These are phyloP conservation scores for Phalacrocorax carbo DNA, from an alignment of 2,113 vertebrate species.

Conservation along the genomic window DNA sequence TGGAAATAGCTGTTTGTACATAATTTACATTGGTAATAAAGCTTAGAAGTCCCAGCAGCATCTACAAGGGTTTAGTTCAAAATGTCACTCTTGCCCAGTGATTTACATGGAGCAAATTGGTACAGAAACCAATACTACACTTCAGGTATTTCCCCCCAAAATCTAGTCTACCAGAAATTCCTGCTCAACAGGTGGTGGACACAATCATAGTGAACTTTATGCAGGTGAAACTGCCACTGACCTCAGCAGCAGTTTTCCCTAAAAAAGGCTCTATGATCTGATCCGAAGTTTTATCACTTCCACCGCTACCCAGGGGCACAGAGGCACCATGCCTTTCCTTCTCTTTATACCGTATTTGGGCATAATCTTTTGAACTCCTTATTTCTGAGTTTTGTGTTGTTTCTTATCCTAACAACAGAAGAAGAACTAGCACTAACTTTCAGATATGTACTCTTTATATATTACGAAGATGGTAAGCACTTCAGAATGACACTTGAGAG, in stretches of 20 bases:
- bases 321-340: background rate
- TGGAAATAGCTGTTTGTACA: constrained; percentile 59
- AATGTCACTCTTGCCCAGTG: background rate
- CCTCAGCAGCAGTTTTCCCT: background rate
- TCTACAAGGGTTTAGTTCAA: constrained; percentile 36
- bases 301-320: background rate
- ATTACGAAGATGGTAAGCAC: background rate
- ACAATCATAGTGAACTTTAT: background rate
- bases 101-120: background rate
- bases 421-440: background rate
- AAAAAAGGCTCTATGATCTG: background rate
- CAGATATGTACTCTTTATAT: background rate
- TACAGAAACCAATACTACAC: background rate
- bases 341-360: background rate
- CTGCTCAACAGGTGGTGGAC: background rate
- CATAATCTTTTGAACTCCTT: background rate
- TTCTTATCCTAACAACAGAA: background rate
- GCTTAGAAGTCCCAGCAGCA: constrained; percentile 65
- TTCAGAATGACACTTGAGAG: background rate
- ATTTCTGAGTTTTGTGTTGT: background rate
- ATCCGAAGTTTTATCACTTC: background rate
- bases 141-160: background rate
- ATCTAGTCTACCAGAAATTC: background rate
- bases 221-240: background rate
- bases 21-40: constrained; percentile 70